Evolutionary conservation across 1,140 invertebrate species (phyloP).

Genomic region (Pararge aegeria): DNA sequence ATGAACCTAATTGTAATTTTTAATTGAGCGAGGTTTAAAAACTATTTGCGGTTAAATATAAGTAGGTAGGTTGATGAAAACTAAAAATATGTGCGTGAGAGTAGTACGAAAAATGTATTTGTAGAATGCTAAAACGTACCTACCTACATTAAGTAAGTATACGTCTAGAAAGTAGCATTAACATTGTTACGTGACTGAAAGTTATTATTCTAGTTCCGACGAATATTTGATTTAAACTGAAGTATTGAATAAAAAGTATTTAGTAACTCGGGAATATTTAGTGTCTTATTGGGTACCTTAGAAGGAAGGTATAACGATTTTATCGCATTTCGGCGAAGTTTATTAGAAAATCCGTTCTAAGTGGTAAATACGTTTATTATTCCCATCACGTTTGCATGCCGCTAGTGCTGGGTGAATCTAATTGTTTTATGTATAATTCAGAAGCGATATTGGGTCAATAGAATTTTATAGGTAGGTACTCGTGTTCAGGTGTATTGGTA

Average conservation of each 20-base stretch:
- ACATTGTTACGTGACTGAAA: neutral
- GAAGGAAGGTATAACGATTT: constrained; percentile 24
- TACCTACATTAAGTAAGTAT: neutral
- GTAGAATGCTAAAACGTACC: too few species aligned
- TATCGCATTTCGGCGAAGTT: constrained; percentile 38
- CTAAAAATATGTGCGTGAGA: too few species aligned
- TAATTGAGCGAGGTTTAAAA: too few species aligned
- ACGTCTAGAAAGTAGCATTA: neutral
- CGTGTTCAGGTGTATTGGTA: constrained; percentile 19
- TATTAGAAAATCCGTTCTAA: constrained; percentile 46
- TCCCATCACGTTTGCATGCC: constrained; percentile 43
- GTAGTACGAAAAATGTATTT: too few species aligned
- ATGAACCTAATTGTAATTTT: too few species aligned
- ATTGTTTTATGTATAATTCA: constrained; percentile 55
- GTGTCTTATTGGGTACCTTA: constrained; percentile 12
- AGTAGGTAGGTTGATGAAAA: too few species aligned
- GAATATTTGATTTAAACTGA: too few species aligned
- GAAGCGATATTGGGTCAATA: constrained; percentile 44
- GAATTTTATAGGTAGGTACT: constrained; percentile 35
- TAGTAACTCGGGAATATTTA: too few species aligned
- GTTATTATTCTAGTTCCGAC: neutral
- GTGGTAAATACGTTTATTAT: constrained; percentile 35
- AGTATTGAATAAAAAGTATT: too few species aligned
- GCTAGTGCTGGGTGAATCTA: constrained; percentile 41
- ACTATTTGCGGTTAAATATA: too few species aligned